Conservation (phyloP, 2,888 invertebrate species). For the Agriopis aurantiaria region DNA sequence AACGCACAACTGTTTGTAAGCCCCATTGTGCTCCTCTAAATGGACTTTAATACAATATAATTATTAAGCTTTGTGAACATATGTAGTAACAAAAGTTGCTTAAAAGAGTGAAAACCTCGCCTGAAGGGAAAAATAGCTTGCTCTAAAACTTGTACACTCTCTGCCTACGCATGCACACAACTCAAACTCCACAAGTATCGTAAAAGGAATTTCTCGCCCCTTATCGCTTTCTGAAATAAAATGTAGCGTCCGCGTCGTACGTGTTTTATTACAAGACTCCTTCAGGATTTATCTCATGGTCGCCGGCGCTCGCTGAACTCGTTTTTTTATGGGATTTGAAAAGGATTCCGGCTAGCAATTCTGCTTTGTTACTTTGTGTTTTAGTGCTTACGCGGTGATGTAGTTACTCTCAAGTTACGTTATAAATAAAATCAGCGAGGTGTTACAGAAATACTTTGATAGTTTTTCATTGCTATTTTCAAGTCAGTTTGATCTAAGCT, state of each 20-base stretch:
- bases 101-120: too few species aligned
- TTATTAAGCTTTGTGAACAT: too few species aligned
- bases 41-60: too few species aligned
- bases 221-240: slow-evolving; percentile 86
- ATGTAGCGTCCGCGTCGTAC: slow-evolving; percentile 82
- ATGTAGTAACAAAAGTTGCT: too few species aligned
- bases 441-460: background rate
- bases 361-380: slow-evolving; percentile 61
- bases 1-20: too few species aligned
- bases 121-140: background rate
- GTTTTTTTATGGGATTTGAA: slow-evolving; percentile 70
- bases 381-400: slow-evolving; percentile 49
- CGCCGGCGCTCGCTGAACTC: slow-evolving; percentile 66
- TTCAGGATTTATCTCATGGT: slow-evolving; percentile 82
- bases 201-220: slow-evolving; percentile 85
- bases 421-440: slow-evolving; percentile 20
- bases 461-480: slow-evolving; percentile 17
- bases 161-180: slow-evolving; percentile 47
- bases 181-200: slow-evolving; percentile 74
- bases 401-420: slow-evolving; percentile 30
- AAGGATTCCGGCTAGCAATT: slow-evolving; percentile 70
- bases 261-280: slow-evolving; percentile 84
- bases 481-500: background rate
- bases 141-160: slow-evolving; percentile 11
- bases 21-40: too few species aligned